Conservation (phyloP, 2,113 vertebrate genomes). For the Martes martes region DNA sequence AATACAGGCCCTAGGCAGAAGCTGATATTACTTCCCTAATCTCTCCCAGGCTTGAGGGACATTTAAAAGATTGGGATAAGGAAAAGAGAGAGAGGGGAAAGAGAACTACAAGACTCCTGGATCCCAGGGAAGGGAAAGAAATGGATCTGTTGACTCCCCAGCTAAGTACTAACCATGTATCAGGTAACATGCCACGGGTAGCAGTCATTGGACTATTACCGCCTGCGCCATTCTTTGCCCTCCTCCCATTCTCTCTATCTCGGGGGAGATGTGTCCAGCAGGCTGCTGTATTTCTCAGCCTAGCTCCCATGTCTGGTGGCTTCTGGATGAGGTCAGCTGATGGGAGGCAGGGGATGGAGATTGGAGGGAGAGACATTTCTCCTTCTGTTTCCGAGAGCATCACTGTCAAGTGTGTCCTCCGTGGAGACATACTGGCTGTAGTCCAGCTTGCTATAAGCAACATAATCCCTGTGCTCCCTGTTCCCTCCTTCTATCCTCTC, state of each 20-base stretch:
- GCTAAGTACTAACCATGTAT: background rate
- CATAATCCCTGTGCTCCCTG: background rate
- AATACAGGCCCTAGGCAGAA: background rate
- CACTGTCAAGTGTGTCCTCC: background rate
- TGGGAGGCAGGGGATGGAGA: background rate
- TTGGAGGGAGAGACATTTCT: background rate
- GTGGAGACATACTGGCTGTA: rapidly evolving
- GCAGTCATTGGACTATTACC: background rate
- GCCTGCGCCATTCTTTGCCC: background rate
- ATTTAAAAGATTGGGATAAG: background rate
- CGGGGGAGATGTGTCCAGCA: background rate
- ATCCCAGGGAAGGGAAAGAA: background rate
- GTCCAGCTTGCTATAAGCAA: background rate
- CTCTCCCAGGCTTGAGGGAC: background rate
- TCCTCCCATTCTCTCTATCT: background rate
- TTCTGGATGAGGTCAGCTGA: background rate
- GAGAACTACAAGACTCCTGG: background rate
- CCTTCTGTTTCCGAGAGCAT: background rate
- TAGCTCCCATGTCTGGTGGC: background rate
- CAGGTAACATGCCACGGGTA: background rate
- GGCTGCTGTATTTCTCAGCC: background rate
- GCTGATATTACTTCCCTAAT: background rate
- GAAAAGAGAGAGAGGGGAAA: background rate
- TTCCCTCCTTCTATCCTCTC: background rate
- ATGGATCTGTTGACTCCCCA: too few species aligned